These are phyloP conservation scores for Margaritifera margaritifera DNA, from an alignment of 2,888 invertebrate genomes.

Conservation along the genomic window DNA sequence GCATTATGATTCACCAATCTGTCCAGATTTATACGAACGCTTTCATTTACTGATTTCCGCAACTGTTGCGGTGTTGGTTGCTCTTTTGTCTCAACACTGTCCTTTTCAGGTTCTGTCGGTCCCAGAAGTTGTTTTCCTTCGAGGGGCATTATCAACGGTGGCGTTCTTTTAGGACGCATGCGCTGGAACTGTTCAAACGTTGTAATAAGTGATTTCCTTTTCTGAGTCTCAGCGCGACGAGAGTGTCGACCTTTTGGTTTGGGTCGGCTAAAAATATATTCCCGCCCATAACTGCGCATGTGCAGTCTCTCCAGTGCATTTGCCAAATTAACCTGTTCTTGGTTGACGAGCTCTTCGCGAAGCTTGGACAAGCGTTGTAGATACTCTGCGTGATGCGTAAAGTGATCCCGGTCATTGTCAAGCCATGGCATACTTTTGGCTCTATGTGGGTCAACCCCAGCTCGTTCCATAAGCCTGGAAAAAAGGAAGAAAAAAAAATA, in stretches of 20 bases:
- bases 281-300: constrained; percentile 42
- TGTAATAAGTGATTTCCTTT: constrained; percentile 42
- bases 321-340: constrained; percentile 56
- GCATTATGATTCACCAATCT: constrained; percentile 40
- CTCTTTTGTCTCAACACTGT: constrained; percentile 8
- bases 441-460: constrained; percentile 39
- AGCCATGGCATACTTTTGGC: constrained; percentile 44
- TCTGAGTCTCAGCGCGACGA: constrained; percentile 27
- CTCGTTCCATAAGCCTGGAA: constrained; percentile 54
- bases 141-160: constrained; percentile 50
- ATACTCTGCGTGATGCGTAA: constrained; percentile 55
- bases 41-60: constrained; percentile 46
- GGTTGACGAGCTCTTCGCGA: constrained; percentile 54
- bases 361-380: constrained; percentile 54
- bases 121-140: constrained; percentile 59
- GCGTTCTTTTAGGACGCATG: constrained; percentile 48
- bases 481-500: constrained; percentile 2
- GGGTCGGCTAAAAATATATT: constrained; percentile 33
- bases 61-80: constrained; percentile 17
- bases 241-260: constrained; percentile 40
- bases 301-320: constrained; percentile 57
- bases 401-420: constrained; percentile 38
- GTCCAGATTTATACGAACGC: constrained; percentile 48
- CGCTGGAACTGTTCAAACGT: constrained; percentile 56
- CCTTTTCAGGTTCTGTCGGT: constrained; percentile 15